Conservation (phyloP, 2,888 invertebrate species). For the Thera britannica region DNA sequence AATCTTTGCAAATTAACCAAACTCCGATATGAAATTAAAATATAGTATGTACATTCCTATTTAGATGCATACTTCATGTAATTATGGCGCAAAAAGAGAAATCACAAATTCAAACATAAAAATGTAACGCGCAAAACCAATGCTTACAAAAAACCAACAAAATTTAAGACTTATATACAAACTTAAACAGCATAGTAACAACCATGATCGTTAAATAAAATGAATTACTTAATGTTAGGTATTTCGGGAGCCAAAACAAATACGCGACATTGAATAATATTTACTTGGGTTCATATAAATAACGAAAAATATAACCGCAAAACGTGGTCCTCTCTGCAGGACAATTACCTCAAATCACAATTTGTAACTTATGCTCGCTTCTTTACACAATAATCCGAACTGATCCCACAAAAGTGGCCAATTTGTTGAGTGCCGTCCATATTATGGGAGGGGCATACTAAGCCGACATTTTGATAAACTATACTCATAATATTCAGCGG, state of each 20-base stretch:
- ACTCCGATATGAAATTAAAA: too few relatives aligned
- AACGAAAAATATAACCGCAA: slow-evolving; percentile 25
- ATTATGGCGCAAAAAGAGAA: too few relatives aligned
- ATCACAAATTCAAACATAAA: too few relatives aligned
- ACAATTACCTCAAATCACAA: slow-evolving; percentile 41
- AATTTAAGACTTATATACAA: too few relatives aligned
- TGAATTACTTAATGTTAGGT: too few relatives aligned
- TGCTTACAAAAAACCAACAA: too few relatives aligned
- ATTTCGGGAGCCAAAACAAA: background rate
- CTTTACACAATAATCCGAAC: slow-evolving; percentile 58
- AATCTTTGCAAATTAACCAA: too few relatives aligned
- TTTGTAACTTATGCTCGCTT: slow-evolving; percentile 47
- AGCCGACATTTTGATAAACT: slow-evolving; percentile 73
- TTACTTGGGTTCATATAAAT: background rate
- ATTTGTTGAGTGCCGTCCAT: slow-evolving; percentile 67
- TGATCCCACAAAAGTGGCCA: slow-evolving; percentile 62
- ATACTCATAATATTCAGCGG: slow-evolving; percentile 64
- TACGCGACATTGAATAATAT: background rate
- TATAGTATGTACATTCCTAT: too few relatives aligned
- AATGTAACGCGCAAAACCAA: too few relatives aligned
- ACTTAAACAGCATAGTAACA: too few relatives aligned
- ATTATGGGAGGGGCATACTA: slow-evolving; percentile 56
- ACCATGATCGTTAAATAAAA: too few relatives aligned
- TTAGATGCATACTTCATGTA: too few relatives aligned
- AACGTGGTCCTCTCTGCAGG: slow-evolving; percentile 16